Evolutionary conservation across 2,888 invertebrate genomes (phyloP), one percentile per base, ranked within the genome.

Genomic region (Sinopyrophorus schimmeli): DNA sequence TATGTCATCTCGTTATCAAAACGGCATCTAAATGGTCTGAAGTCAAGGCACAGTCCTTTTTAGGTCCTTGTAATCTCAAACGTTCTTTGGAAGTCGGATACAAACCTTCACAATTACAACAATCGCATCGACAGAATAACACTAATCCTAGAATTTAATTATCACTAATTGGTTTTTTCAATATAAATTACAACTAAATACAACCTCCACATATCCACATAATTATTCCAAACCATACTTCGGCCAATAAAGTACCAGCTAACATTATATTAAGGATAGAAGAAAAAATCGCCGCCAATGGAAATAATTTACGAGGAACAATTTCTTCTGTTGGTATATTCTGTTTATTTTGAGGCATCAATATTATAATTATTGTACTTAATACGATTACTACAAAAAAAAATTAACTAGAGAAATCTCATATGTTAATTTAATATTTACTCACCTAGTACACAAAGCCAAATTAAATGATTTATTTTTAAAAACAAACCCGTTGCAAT

Each of bases 181-280:
- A n/a, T n/a, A n/a, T n/a, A n/a, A 30, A 20, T 21, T 12, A 76
- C 12, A 77, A 76, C n/a, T 76, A 72, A 5, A 5, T 24, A 5
- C 10, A 71, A 82, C 83, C 83, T 64, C 82, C 80, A 48, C 76
- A 72, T 48, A 80, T 74, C 73, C 83, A 83, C 31, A 83, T 74
- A 3, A 80, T 69, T 28, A 82, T 75, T 14, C 82, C 81, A 20
- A 80, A 79, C 80, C 83, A 83, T 24, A 82, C 80, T 58, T 79
- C 79, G 3, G 77, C 65, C 10, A 83, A 66, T 28, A 82, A 69
- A 10, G 80, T 81, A 2, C 80, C 77, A 2, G 79, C 75, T 40
- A 83, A 61, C 37, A 72, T 58, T 18, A 78, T 60, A 75, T 74
- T 72, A 34, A 74, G 67, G 17, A 78, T 62, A 28, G 81, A 76